A percentile compares a stretch with the other conserved stretches of the same genome.
Conservation (phyloP, 1,140 invertebrate genomes). For the Drosophila ficusphila region DNA sequence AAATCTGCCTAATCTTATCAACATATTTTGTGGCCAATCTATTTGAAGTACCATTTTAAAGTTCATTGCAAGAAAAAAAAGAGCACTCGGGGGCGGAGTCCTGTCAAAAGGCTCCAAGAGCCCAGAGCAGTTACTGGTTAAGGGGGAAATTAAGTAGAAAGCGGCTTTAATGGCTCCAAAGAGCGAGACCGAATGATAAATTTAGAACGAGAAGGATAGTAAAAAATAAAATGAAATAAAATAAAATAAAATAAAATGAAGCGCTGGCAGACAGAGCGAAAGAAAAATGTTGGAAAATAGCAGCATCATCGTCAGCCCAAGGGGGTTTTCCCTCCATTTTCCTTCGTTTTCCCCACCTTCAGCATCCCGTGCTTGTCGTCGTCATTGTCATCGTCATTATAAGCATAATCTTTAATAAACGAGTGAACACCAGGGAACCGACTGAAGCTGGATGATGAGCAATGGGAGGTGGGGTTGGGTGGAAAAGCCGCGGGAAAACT, state of each 20-base stretch:
- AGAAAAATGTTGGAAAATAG: constrained; percentile 69
- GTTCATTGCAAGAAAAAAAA: background rate
- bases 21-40: no score
- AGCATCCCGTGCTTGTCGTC: constrained; percentile 61
- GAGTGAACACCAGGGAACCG: constrained; percentile 70
- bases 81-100: constrained; percentile 18
- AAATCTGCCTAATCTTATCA: no score
- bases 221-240: constrained; percentile 50
- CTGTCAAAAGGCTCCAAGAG: constrained; percentile 11
- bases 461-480: background rate
- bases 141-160: constrained; percentile 38
- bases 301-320: constrained; percentile 71
- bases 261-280: constrained; percentile 19
- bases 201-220: constrained; percentile 12
- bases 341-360: background rate
- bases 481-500: constrained; percentile 61
- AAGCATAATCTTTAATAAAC: constrained; percentile 82
- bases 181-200: background rate
- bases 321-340: constrained; percentile 18
- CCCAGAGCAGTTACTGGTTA: constrained; percentile 4
- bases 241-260: constrained; percentile 63
- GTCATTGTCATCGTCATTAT: constrained; percentile 81
- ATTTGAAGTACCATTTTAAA: background rate
- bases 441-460: constrained; percentile 5
- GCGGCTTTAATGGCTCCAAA: constrained; percentile 54